phyloP scores from a whole-genome alignment of 2,888 invertebrate species.

The Parnassius smintheus region DNA sequence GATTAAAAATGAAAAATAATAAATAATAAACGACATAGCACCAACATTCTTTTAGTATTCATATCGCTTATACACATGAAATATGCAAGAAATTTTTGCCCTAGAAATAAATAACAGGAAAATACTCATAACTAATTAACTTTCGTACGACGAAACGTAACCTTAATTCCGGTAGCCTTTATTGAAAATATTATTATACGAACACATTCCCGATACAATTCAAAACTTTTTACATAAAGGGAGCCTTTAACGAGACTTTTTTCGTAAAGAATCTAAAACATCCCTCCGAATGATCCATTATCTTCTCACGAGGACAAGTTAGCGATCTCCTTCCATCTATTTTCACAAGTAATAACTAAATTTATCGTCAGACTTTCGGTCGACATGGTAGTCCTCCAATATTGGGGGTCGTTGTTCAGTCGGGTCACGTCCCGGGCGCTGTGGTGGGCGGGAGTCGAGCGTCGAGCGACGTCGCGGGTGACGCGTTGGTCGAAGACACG shows the following conservation, averaged over 20 bases:
- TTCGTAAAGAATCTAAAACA: conserved; percentile 74
- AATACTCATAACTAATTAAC: too few relatives aligned
- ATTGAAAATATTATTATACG: conserved; percentile 57
- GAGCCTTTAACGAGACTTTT: conserved; percentile 70
- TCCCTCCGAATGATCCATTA: conserved; percentile 78
- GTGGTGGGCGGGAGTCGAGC: conserved; percentile 41
- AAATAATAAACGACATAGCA: background rate
- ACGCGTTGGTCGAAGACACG: conserved; percentile 65
- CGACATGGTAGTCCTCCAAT: conserved; percentile 70
- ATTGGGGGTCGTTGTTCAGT: conserved; percentile 62
- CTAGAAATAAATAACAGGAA: too few relatives aligned
- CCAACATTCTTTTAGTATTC: too few relatives aligned
- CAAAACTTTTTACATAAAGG: conserved; percentile 74
- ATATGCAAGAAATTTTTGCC: too few relatives aligned
- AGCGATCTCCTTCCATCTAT: conserved; percentile 80
- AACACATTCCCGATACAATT: conserved; percentile 55
- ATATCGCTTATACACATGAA: too few relatives aligned
- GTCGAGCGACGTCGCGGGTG: conserved; percentile 46
- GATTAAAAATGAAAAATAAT: conserved; percentile 35
- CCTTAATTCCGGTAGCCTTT: conserved; percentile 28
- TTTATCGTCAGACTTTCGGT: conserved; percentile 79
- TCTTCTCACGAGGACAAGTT: conserved; percentile 78
- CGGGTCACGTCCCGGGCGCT: conserved; percentile 55
- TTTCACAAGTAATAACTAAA: conserved; percentile 82
- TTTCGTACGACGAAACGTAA: too few relatives aligned